phyloP scores from a whole-genome alignment of 1,140 invertebrate species.

The Eriosoma lanigerum region DNA sequence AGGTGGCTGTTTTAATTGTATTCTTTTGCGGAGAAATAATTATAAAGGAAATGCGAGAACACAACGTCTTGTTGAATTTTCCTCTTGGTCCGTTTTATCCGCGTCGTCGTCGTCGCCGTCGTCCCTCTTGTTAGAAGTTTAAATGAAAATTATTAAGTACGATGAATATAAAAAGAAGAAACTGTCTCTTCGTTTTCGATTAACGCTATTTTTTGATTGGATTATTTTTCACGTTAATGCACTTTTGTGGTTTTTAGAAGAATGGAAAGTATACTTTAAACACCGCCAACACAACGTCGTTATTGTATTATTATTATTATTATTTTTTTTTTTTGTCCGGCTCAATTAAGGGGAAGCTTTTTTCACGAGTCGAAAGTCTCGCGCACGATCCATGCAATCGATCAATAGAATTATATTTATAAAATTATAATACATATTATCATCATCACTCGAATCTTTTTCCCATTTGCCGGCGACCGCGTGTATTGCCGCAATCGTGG shows the following conservation, averaged over 20 bases:
- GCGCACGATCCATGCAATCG: constrained; percentile 8
- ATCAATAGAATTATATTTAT: not conserved
- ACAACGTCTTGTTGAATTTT: constrained; percentile 46
- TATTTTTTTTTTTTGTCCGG: constrained; percentile 4
- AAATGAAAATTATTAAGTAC: constrained; percentile 48
- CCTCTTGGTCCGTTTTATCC: constrained; percentile 23
- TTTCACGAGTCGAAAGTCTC: not conserved
- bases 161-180: not conserved
- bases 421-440: not conserved
- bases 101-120: not conserved
- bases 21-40: constrained; percentile 50
- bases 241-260: constrained; percentile 22
- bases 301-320: too few species aligned
- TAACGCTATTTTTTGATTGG: constrained; percentile 46
- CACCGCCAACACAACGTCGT: not conserved
- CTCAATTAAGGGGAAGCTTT: not conserved
- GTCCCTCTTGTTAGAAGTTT: constrained; percentile 33
- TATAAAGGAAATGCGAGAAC: constrained; percentile 50
- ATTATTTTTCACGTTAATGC: constrained; percentile 50
- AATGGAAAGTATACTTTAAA: constrained; percentile 23
- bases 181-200: constrained; percentile 48
- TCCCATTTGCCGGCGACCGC: not conserved
- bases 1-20: constrained; percentile 49
- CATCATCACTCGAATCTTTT: not conserved
- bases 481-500: not conserved